Percentiles rank a stretch among this genome's conserved stretches.
Conservation (phyloP, 2,797 vertebrate genomes). For the Acestrorhynchus altus region DNA sequence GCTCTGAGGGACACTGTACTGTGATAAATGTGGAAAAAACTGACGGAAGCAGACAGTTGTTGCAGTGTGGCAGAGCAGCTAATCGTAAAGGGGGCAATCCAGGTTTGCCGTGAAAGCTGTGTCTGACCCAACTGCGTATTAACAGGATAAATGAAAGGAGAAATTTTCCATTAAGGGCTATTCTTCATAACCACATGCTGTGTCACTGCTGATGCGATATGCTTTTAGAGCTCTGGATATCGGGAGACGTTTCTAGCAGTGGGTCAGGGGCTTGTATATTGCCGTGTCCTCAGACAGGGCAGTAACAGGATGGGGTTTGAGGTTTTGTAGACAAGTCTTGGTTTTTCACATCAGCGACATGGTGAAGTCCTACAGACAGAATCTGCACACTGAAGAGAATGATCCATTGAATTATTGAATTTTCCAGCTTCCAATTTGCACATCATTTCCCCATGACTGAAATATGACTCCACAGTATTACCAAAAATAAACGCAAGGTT, state of each 20-base stretch:
- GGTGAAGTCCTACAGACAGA: background rate
- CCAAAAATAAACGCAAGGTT: background rate
- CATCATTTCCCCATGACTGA: background rate
- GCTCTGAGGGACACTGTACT: conserved; percentile 1
- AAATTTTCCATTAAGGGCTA: background rate
- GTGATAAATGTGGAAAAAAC: conserved; percentile 21
- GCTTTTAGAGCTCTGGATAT: background rate
- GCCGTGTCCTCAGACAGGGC: background rate
- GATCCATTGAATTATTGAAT: background rate
- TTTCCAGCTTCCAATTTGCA: background rate
- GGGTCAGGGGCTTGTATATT: background rate
- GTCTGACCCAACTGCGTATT: background rate
- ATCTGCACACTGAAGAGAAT: background rate
- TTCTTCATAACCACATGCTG: background rate
- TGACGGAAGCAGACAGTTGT: conserved; percentile 16
- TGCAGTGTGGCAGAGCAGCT: conserved; percentile 11
- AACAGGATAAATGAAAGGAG: background rate
- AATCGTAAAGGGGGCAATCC: background rate
- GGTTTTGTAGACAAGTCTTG: background rate
- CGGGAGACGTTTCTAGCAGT: background rate
- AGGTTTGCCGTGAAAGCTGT: background rate
- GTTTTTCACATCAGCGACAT: background rate
- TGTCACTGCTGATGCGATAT: background rate
- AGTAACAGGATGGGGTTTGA: background rate
- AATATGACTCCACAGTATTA: background rate